phyloP scores from a whole-genome alignment of 2,888 invertebrate species.

The Drosophila yooni region DNA sequence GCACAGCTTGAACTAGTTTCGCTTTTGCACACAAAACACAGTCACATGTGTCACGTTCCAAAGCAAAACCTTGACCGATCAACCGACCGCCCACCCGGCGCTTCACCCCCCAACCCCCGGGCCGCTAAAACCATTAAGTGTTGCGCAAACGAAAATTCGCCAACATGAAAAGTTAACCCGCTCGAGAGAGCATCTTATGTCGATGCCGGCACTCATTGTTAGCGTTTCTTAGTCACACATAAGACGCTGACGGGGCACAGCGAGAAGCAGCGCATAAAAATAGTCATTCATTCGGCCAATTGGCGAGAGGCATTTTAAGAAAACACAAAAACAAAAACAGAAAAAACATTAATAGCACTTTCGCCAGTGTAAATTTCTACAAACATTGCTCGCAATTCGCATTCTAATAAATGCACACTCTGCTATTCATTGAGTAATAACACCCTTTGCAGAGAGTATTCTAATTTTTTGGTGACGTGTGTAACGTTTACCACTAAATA shows the following conservation, averaged over 20 bases:
- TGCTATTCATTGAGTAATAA: slow-evolving; percentile 62
- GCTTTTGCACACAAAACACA: slow-evolving; percentile 18
- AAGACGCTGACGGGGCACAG: slow-evolving; percentile 26
- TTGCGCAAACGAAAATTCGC: slow-evolving; percentile 69
- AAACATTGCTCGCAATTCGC: slow-evolving; percentile 27
- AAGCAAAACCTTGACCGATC: slow-evolving; percentile 75
- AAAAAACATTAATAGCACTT: slow-evolving; percentile 67
- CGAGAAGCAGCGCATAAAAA: slow-evolving; percentile 41
- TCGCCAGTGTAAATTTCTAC: slow-evolving; percentile 47
- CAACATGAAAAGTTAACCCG: slow-evolving; percentile 34
- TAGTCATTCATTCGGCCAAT: slow-evolving; percentile 58
- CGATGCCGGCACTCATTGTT: slow-evolving; percentile 45
- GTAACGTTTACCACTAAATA: not conserved
- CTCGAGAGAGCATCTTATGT: slow-evolving; percentile 1
- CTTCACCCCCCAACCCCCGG: slow-evolving; percentile 10
- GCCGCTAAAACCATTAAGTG: slow-evolving; percentile 21
- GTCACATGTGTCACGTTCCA: slow-evolving; percentile 66
- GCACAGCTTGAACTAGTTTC: slow-evolving; percentile 53
- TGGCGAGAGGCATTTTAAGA: slow-evolving; percentile 20
- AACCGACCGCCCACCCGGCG: slow-evolving; percentile 36
- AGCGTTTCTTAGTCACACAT: slow-evolving; percentile 49
- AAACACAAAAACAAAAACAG: slow-evolving; percentile 9
- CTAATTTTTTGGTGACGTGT: not conserved
- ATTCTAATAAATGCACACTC: slow-evolving; percentile 32
- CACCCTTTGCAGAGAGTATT: not conserved